Conservation (phyloP, 2,888 invertebrate species). For the Nomada fabriciana region DNA sequence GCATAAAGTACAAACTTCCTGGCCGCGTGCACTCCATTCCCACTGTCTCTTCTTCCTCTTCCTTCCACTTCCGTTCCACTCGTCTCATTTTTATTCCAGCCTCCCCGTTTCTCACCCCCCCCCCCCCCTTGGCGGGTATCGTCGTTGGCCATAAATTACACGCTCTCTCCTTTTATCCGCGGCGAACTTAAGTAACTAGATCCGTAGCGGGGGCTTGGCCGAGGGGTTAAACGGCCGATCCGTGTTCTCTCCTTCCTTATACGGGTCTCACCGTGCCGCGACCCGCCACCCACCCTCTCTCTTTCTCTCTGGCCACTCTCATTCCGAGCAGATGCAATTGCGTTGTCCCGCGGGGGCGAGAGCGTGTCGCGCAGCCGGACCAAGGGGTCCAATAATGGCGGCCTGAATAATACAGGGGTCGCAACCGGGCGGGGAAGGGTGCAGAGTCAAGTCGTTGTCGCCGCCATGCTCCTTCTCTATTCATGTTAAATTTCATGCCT, state of each 20-base stretch:
- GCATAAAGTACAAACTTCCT: neutral
- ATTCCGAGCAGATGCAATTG: constrained; percentile 75
- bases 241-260: constrained; percentile 58
- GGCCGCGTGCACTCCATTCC: neutral
- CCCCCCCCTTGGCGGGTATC: constrained; percentile 60
- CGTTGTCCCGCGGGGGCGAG: constrained; percentile 75
- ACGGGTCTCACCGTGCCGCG: constrained; percentile 44
- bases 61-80: neutral
- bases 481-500: constrained; percentile 64
- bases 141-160: constrained; percentile 69
- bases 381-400: constrained; percentile 74
- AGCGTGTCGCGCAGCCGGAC: constrained; percentile 65
- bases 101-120: constrained; percentile 52
- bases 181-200: constrained; percentile 75
- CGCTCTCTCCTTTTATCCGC: constrained; percentile 69
- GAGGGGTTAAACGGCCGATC: constrained; percentile 70
- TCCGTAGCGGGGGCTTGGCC: constrained; percentile 56
- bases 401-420: constrained; percentile 73
- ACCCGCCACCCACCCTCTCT: constrained; percentile 36
- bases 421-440: constrained; percentile 48
- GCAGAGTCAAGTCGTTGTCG: constrained; percentile 68
- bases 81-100: constrained; percentile 53
- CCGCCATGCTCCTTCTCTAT: constrained; percentile 67
- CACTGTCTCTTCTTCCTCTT: neutral
- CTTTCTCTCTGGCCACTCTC: constrained; percentile 55